Conservation (phyloP, 2,888 invertebrate genomes). For the Hydraecia micacea region DNA sequence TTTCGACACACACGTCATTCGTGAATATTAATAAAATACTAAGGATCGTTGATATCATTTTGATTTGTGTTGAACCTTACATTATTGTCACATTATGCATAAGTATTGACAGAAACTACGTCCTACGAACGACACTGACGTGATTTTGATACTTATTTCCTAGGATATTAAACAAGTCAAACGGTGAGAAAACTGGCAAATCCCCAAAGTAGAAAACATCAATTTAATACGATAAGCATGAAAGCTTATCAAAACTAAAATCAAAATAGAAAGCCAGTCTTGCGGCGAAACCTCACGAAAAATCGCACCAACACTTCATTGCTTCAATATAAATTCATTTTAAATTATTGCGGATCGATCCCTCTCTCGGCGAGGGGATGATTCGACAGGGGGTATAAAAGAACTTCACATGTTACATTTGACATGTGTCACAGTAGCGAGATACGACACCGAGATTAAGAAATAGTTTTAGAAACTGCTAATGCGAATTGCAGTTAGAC, state of each 20-base stretch:
- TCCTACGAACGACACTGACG: neutral
- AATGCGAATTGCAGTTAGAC: slow-evolving; percentile 19
- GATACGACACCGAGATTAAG: slow-evolving; percentile 24
- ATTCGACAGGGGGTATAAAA: slow-evolving; percentile 30
- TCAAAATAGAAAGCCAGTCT: slow-evolving; percentile 11
- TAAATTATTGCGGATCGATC: slow-evolving; percentile 45
- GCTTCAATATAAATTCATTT: slow-evolving; percentile 43
- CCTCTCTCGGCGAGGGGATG: slow-evolving; percentile 19
- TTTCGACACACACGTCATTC: slow-evolving; percentile 39
- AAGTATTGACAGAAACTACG: neutral
- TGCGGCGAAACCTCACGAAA: slow-evolving; percentile 16
- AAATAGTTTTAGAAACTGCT: slow-evolving; percentile 29
- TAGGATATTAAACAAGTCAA: neutral
- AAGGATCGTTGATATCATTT: slow-evolving; percentile 33
- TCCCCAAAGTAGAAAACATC: neutral
- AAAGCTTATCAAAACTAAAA: slow-evolving; percentile 18
- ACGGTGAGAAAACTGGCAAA: neutral
- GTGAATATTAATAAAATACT: slow-evolving; percentile 51
- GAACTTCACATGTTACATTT: slow-evolving; percentile 41
- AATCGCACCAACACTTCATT: slow-evolving; percentile 26
- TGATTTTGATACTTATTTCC: neutral
- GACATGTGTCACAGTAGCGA: slow-evolving; percentile 44
- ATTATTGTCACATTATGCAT: slow-evolving; percentile 29
- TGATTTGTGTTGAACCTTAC: slow-evolving; percentile 24
- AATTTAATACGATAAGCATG: neutral